Percentiles rank a stretch among this genome's conserved stretches.
Conservation (phyloP, 1,140 invertebrate genomes). For the Penaeus vannamei region DNA sequence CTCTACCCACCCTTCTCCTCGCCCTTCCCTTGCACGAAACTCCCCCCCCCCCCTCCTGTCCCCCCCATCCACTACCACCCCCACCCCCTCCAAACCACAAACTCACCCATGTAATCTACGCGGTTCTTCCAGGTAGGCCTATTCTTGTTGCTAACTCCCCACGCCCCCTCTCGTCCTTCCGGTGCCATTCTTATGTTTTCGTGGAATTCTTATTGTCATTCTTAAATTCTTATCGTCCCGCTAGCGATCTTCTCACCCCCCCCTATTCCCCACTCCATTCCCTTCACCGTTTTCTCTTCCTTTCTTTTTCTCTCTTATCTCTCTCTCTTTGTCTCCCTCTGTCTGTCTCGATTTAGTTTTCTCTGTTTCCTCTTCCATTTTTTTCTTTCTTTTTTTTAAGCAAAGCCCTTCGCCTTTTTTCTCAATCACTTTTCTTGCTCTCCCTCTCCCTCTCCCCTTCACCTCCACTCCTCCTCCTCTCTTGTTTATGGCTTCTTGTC, state of each 20-base stretch:
- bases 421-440: no score
- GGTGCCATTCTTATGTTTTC: background rate
- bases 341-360: no score
- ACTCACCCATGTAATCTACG: background rate
- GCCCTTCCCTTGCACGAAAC: background rate
- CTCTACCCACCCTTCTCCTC: background rate
- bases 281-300: background rate
- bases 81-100: background rate
- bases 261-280: background rate
- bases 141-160: background rate
- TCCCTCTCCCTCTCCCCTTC: no score
- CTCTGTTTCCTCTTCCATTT: no score
- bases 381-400: no score
- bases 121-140: background rate
- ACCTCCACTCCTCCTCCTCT: no score
- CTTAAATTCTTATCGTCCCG: no score
- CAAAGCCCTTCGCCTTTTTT: no score
- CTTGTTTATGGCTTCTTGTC: no score
- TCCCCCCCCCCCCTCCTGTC: background rate
- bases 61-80: background rate
- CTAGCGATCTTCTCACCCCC: background rate
- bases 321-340: no score
- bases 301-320: no score
- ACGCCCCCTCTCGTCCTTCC: background rate
- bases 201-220: no score